Base-by-base conservation (phyloP, 2,113 vertebrate genomes). In the Delphinus delphis region DNA sequence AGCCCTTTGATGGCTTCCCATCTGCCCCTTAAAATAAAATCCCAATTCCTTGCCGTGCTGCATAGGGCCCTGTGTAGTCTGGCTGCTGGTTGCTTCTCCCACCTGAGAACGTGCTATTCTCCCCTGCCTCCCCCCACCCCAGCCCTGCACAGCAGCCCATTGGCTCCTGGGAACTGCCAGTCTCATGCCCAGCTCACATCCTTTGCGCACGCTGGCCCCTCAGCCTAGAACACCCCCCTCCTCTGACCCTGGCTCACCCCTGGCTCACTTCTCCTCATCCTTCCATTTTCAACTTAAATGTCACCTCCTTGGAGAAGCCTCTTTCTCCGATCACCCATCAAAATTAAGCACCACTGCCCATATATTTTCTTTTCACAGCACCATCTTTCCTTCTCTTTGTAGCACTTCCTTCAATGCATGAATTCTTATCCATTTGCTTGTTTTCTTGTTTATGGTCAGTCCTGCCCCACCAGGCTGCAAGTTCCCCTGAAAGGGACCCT, bases 41-140 rank as follows among this genome's bases (percentile, higher is more conserved):
- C 65, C 26, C 53, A 12, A 65, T 55, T 65, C 36, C 36, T 70
- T 36, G 41, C 9, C 0, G 0, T n/a, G 41, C 33, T 38, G 63
- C 36, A 1, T 36, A 70, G 68, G 62, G 36, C 53, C 10, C 74
- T 8, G 9, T 14, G 38, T 33, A 63, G 23, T 9, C 83, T 76
- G 60, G 26, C 47, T 60, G 33, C 80, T 71, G 33, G 21, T 26
- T 53, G 33, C 80, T 77, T 60, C 38, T 70, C 55, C 58, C 21
- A 1, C 44, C 36, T 20, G 31, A 31, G 1, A 0, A 20, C 0
- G 1, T 0, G 11, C 50, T 2, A 1, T 25, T 44, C 65, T 70
- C 31, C 65, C 15, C 53, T 47, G 41, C 53, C 87, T 71, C 65
- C 2, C 6, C 31, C 10, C 0, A 10, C 50, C 20, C n/a, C 5